These are phyloP conservation scores for Fregata magnificens DNA, from an alignment of 2,113 vertebrate species.

Conservation along the genomic window DNA sequence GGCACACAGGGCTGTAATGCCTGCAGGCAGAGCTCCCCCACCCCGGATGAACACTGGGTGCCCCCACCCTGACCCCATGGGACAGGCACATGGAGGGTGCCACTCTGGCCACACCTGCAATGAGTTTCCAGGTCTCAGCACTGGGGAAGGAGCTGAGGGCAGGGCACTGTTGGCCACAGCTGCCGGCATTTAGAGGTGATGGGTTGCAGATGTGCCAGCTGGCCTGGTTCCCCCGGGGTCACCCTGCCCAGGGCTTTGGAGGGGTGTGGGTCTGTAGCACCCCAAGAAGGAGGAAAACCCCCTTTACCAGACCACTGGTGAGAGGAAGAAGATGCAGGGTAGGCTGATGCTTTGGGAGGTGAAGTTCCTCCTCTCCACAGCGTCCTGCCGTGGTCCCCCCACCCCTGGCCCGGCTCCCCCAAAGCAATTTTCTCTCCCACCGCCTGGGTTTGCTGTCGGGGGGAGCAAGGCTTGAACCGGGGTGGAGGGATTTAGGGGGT, in stretches of 20 bases:
- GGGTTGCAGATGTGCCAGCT: neutral
- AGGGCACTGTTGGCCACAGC: accelerated
- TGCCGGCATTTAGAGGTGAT: accelerated
- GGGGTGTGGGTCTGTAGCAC: neutral
- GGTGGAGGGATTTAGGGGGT: neutral
- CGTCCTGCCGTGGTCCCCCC: neutral
- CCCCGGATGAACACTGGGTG: accelerated
- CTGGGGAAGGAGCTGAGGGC: neutral
- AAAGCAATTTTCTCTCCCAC: accelerated
- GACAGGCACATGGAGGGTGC: neutral
- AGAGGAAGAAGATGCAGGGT: neutral
- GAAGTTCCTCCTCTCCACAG: neutral
- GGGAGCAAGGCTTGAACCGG: neutral
- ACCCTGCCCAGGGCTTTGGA: neutral
- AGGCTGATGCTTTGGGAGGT: neutral
- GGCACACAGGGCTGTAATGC: neutral
- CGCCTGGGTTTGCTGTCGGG: neutral
- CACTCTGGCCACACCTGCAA: neutral
- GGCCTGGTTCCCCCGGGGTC: accelerated
- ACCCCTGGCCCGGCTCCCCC: neutral
- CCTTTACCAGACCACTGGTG: accelerated
- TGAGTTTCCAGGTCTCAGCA: neutral
- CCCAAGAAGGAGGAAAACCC: neutral
- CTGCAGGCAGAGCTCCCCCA: neutral
- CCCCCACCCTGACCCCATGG: accelerated